Conservation (phyloP, 2,113 vertebrate species). For the Eretmochelys imbricata region DNA sequence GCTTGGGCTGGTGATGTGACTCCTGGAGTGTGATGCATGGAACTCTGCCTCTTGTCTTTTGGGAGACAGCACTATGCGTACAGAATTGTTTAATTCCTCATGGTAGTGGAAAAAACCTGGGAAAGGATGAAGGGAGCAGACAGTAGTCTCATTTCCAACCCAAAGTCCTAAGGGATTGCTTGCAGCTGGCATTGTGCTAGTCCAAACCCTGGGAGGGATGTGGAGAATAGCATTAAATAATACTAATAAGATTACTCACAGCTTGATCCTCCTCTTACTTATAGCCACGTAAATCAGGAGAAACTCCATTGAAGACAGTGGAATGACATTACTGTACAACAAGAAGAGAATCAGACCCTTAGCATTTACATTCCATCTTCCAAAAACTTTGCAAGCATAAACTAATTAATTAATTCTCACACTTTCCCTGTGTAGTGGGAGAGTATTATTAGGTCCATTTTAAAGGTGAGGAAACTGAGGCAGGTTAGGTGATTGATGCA, state of each 20-base stretch:
- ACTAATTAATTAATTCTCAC: accelerated
- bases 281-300: neutral
- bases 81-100: neutral
- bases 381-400: neutral
- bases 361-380: neutral
- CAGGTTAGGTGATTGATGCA: neutral
- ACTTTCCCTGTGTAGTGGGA: accelerated
- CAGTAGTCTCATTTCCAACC: neutral
- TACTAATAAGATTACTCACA: neutral
- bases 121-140: neutral
- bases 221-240: neutral
- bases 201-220: neutral
- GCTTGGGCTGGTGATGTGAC: neutral
- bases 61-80: neutral
- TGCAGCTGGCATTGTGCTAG: neutral
- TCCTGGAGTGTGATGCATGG: neutral
- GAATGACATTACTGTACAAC: neutral
- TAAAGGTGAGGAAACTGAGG: neutral
- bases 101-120: neutral
- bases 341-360: neutral
- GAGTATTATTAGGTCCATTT: neutral
- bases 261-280: neutral
- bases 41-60: neutral
- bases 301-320: neutral
- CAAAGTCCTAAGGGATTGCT: neutral